These are phyloP conservation scores for Jaculus jaculus DNA, from an alignment of 2,113 vertebrate species.

Conservation along the genomic window DNA sequence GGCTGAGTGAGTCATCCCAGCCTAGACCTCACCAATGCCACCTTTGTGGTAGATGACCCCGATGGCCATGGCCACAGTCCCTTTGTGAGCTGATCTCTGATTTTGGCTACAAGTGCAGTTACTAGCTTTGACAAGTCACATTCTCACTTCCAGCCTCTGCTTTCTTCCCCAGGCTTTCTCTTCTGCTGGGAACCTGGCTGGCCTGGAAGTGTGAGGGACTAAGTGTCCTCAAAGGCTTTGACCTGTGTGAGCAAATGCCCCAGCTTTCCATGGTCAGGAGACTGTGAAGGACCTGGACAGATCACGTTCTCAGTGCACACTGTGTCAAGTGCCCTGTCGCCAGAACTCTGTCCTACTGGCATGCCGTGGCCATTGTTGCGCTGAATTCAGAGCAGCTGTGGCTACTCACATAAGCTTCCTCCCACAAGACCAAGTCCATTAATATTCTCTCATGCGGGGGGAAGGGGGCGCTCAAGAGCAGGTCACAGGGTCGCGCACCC, in stretches of 20 bases:
- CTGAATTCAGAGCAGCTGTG: neutral
- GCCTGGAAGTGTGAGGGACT: neutral
- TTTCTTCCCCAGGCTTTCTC: neutral
- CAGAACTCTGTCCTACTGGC: neutral
- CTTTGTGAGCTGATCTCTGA: neutral
- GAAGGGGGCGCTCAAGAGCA: neutral
- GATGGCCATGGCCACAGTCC: neutral
- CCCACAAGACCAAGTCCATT: neutral
- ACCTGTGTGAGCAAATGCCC: neutral
- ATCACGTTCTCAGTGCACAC: neutral
- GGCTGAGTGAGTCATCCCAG: neutral
- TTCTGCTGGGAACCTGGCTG: neutral
- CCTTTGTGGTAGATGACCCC: neutral
- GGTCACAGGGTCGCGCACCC: fast-evolving
- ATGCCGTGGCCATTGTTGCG: neutral
- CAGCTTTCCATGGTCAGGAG: neutral
- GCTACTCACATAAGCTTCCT: too few species aligned
- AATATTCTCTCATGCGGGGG: neutral
- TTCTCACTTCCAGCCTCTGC: neutral
- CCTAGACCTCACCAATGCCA: neutral
- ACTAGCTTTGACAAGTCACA: neutral
- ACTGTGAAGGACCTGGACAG: neutral
- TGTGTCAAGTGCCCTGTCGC: neutral
- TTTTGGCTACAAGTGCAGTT: neutral
- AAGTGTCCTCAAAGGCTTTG: neutral